Evolutionary conservation across 2,113 vertebrate species (phyloP).

Genomic region (Cyanocitta stelleri): DNA sequence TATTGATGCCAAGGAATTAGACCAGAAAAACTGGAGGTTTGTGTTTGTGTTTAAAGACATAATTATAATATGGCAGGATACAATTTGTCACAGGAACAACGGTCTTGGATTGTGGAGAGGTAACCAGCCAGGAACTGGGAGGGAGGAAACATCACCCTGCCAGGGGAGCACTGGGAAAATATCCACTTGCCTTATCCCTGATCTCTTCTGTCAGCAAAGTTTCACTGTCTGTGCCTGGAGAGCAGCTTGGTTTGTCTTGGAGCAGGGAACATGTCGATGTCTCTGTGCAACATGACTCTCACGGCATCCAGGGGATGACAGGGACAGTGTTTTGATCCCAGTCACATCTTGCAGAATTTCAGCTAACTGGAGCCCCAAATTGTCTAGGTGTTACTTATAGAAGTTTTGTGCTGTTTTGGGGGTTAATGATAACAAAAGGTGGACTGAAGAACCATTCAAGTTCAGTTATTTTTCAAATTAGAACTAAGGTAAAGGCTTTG

Average conservation of each 20-base stretch:
- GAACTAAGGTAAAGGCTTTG: neutral
- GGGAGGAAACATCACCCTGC: neutral
- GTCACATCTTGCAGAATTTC: neutral
- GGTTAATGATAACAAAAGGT: neutral
- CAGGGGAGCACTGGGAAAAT: neutral
- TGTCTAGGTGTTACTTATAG: neutral
- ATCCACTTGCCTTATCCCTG: neutral
- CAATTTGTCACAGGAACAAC: neutral
- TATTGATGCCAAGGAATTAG: neutral
- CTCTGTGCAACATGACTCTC: neutral
- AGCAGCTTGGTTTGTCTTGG: neutral
- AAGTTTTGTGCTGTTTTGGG: neutral
- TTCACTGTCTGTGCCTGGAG: neutral
- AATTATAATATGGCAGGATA: neutral
- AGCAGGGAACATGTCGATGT: rapidly evolving
- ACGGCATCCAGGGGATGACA: rapidly evolving
- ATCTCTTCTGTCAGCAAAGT: neutral
- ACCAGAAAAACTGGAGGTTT: neutral
- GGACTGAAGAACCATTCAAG: neutral
- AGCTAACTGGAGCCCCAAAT: neutral
- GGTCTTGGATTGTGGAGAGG: neutral
- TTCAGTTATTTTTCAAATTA: neutral
- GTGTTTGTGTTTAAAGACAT: neutral
- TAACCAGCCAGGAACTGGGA: neutral
- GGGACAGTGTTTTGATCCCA: neutral